Conservation (phyloP, 2,797 vertebrate species). For the Sylvia borin region DNA sequence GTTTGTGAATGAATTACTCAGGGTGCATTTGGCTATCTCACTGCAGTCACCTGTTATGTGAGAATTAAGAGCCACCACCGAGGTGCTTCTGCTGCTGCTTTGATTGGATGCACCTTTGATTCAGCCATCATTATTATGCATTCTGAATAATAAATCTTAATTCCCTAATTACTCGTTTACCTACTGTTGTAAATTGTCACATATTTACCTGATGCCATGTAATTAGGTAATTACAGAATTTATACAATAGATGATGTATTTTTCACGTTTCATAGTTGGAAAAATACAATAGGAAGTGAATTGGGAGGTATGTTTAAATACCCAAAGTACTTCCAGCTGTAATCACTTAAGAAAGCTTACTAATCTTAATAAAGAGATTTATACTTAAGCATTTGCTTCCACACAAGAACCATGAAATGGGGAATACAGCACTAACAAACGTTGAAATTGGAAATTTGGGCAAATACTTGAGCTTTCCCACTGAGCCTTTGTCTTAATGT, state of each 20-base stretch:
- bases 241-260: constrained; percentile 55
- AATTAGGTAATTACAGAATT: constrained; percentile 70
- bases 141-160: constrained; percentile 69
- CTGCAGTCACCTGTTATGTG: background rate
- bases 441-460: background rate
- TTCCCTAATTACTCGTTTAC: constrained; percentile 72
- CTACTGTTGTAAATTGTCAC: constrained; percentile 59
- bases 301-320: background rate
- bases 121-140: constrained; percentile 35
- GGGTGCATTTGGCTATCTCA: background rate
- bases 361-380: background rate
- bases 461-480: background rate
- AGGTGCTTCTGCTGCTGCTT: background rate
- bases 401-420: background rate
- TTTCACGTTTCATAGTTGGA: background rate
- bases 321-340: background rate
- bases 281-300: constrained; percentile 22
- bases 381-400: background rate
- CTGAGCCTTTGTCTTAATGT: background rate
- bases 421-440: background rate
- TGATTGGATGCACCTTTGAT: constrained; percentile 24
- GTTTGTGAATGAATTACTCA: background rate
- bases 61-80: background rate
- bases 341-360: background rate
- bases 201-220: constrained; percentile 45